phyloP scores from a whole-genome alignment of 2,888 invertebrate species.

The Mythimna ferrago region DNA sequence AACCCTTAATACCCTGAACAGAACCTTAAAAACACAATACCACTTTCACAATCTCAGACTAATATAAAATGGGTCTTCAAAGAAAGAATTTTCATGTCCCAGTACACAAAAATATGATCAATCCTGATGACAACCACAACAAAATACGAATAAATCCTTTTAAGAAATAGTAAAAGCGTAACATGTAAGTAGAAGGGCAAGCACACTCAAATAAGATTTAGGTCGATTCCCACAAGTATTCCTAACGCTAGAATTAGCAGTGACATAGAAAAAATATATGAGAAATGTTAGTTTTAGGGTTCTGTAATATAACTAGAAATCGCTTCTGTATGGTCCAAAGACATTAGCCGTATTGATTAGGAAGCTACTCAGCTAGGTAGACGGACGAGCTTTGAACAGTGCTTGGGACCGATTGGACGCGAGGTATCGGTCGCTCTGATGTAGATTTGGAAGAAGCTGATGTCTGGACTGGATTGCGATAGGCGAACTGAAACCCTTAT shows the following conservation, averaged over 20 bases:
- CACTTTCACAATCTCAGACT: neutral
- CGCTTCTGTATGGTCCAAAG: neutral
- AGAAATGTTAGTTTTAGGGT: conserved; percentile 5
- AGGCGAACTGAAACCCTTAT: no score
- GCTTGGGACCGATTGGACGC: no score
- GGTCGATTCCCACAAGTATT: conserved; percentile 17
- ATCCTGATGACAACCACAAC: conserved; percentile 3
- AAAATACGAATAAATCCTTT: conserved; percentile 14
- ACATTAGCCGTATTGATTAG: no score
- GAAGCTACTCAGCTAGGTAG: neutral
- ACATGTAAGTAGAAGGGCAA: neutral
- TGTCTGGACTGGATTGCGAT: no score
- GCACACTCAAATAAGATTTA: conserved; percentile 1
- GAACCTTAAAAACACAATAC: neutral
- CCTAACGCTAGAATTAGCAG: conserved; percentile 15
- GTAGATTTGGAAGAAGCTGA: no score
- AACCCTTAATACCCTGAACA: no score
- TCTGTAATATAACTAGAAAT: neutral
- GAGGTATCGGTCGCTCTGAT: no score
- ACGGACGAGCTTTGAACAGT: no score
- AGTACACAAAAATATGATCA: conserved; percentile 8
- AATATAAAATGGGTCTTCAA: neutral
- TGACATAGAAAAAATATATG: conserved; percentile 12
- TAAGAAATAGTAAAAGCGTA: conserved; percentile 1
- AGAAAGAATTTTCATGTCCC: neutral